Percentiles rank a stretch among this genome's conserved stretches.
Evolutionary conservation across 2,797 vertebrate genomes (phyloP).

Genomic region (Taenioides sp.): DNA sequence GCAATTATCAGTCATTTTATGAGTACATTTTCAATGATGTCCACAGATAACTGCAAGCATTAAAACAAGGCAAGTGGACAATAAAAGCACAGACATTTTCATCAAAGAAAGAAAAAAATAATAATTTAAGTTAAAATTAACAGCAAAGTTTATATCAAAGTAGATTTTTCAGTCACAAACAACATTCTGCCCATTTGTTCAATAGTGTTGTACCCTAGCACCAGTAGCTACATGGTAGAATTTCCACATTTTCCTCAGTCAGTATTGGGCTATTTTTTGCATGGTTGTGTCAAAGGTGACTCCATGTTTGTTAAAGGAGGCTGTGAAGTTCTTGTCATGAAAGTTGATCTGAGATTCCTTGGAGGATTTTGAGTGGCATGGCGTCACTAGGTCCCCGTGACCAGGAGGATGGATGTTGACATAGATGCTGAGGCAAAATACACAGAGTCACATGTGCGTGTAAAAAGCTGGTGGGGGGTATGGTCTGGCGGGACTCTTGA

Average conservation of each 20-base stretch:
- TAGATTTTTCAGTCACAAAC: background rate
- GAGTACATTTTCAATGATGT: background rate
- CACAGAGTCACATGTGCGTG: constrained; percentile 13
- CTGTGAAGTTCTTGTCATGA: constrained; percentile 15
- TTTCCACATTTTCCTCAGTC: background rate
- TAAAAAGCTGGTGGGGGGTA: constrained; percentile 22
- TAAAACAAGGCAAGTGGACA: constrained; percentile 5
- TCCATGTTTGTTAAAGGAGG: background rate
- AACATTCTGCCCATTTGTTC: constrained; percentile 5
- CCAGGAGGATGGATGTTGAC: constrained; percentile 61
- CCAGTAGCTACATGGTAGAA: background rate
- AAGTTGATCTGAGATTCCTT: constrained; percentile 50
- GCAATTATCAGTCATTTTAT: constrained; percentile 12
- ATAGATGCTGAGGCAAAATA: constrained; percentile 38
- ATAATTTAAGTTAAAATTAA: background rate
- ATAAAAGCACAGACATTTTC: background rate
- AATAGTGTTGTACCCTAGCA: constrained; percentile 15
- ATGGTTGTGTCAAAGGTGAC: background rate
- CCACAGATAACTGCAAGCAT: background rate
- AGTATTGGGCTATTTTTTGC: background rate
- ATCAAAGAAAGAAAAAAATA: background rate
- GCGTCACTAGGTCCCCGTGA: constrained; percentile 46
- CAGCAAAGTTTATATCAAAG: background rate
- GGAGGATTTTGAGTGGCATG: constrained; percentile 28
- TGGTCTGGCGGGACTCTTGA: constrained; percentile 40